Evolutionary conservation across 2,888 invertebrate genomes (phyloP).

Genomic region (Agriopis aurantiaria): DNA sequence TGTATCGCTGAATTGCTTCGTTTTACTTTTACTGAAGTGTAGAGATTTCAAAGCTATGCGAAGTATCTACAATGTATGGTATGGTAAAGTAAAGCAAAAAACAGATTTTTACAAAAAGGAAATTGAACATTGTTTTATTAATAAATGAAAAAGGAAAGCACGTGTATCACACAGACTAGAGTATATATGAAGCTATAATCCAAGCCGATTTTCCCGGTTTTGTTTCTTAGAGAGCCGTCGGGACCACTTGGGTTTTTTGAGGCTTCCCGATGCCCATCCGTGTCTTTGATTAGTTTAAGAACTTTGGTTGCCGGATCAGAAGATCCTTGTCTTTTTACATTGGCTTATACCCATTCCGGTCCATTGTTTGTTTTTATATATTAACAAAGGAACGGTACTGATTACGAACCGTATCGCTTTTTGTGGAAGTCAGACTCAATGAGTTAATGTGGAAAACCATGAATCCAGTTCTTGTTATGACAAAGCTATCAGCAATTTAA

Average conservation of each 20-base stretch:
- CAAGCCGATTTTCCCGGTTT: slow-evolving; percentile 34
- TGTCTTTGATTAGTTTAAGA: slow-evolving; percentile 37
- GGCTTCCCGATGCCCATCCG: slow-evolving; percentile 16
- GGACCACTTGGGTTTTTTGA: slow-evolving; percentile 22
- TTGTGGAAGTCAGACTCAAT: slow-evolving; percentile 3
- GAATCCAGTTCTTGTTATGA: background rate
- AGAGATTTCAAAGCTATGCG: background rate
- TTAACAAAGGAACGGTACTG: slow-evolving; percentile 5
- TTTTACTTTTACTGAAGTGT: background rate
- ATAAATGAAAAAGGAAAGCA: slow-evolving; percentile 21
- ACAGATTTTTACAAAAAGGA: background rate
- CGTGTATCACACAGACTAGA: slow-evolving; percentile 28
- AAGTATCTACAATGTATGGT: background rate
- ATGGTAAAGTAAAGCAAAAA: background rate
- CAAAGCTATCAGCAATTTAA: background rate
- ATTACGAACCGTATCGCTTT: slow-evolving; percentile 12
- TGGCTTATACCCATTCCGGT: slow-evolving; percentile 15
- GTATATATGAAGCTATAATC: slow-evolving; percentile 40
- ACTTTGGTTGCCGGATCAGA: slow-evolving; percentile 30
- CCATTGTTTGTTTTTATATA: slow-evolving; percentile 22
- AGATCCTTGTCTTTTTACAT: slow-evolving; percentile 30
- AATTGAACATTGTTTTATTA: background rate
- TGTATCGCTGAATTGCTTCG: slow-evolving; percentile 50
- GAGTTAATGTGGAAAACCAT: background rate
- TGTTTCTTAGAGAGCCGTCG: slow-evolving; percentile 15